Evolutionary conservation across 2,888 invertebrate genomes (phyloP).

Genomic region (Megaustenia siamemsis): DNA sequence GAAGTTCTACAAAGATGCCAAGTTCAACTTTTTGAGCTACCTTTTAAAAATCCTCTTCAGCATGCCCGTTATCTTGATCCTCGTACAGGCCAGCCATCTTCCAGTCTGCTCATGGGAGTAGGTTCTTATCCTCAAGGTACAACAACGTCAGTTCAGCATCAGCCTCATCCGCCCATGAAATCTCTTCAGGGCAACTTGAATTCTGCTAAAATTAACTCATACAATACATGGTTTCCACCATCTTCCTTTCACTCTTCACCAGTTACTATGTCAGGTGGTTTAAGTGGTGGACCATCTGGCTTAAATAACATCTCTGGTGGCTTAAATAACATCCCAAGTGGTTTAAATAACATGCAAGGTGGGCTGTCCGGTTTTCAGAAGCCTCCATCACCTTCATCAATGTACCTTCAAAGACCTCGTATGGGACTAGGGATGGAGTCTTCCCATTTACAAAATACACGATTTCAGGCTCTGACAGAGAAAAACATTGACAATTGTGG

Average conservation of each 20-base stretch:
- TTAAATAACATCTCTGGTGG: no score
- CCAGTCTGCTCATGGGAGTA: conserved; percentile 8
- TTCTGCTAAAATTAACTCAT: conserved; percentile 30
- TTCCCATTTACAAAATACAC: conserved; percentile 1
- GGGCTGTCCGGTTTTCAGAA: conserved; percentile 1
- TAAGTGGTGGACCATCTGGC: background rate
- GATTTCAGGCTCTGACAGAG: conserved; percentile 21
- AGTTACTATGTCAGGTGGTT: conserved; percentile 16
- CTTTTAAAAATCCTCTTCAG: conserved; percentile 74
- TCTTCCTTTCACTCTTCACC: conserved; percentile 37
- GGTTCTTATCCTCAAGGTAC: conserved; percentile 8
- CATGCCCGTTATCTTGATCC: conserved; percentile 75
- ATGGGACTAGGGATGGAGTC: conserved; percentile 20
- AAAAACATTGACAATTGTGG: conserved; percentile 29
- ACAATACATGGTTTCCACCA: conserved; percentile 17
- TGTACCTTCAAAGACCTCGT: background rate
- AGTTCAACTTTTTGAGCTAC: conserved; percentile 72
- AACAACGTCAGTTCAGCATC: conserved; percentile 16
- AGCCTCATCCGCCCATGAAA: conserved; percentile 15
- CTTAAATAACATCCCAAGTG: conserved; percentile 12
- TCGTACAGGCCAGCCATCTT: conserved; percentile 43
- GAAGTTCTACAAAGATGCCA: conserved; percentile 66
- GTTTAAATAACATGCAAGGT: background rate
- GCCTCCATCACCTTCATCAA: conserved; percentile 19
- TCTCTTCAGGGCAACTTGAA: conserved; percentile 8